A percentile compares a stretch with the other conserved stretches of the same genome.
Evolutionary conservation across 1,140 invertebrate genomes (phyloP).

Genomic region (Rhynchophorus ferrugineus): DNA sequence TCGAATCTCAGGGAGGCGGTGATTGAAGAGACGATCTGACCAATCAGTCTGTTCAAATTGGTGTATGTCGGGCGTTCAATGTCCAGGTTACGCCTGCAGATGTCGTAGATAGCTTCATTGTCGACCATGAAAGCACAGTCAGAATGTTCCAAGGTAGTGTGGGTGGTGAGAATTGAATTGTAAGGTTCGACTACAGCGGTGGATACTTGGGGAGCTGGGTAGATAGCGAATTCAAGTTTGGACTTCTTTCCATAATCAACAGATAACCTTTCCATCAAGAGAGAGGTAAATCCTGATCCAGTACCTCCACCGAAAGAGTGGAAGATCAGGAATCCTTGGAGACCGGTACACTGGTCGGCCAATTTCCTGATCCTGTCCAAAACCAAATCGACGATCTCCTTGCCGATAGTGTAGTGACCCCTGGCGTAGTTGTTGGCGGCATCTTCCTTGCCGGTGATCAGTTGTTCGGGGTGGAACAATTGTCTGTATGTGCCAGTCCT

Average conservation of each 20-base stretch:
- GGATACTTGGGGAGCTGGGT: conserved; percentile 65
- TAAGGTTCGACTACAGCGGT: conserved; percentile 65
- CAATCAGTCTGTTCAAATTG: conserved; percentile 72
- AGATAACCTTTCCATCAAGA: conserved; percentile 67
- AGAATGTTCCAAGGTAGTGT: conserved; percentile 73
- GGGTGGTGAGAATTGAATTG: conserved; percentile 67
- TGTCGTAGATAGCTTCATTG: conserved; percentile 85
- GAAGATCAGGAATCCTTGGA: conserved; percentile 74
- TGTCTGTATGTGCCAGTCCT: conserved; percentile 62
- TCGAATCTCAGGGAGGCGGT: conserved; percentile 82
- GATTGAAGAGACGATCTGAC: conserved; percentile 80
- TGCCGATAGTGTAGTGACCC: conserved; percentile 76
- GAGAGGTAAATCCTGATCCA: conserved; percentile 71
- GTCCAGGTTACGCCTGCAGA: conserved; percentile 80
- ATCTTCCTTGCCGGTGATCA: conserved; percentile 77
- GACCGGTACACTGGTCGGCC: conserved; percentile 53
- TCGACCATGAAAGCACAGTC: conserved; percentile 86
- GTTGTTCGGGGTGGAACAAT: conserved; percentile 67
- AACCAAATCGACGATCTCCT: conserved; percentile 57
- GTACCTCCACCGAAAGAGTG: conserved; percentile 88
- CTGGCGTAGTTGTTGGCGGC: conserved; percentile 80
- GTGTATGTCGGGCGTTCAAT: conserved; percentile 78
- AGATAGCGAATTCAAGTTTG: conserved; percentile 68
- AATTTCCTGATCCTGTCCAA: conserved; percentile 50
- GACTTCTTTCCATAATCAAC: conserved; percentile 67